Conservation (phyloP, 1,140 invertebrate species). For the Batillaria attramentaria region DNA sequence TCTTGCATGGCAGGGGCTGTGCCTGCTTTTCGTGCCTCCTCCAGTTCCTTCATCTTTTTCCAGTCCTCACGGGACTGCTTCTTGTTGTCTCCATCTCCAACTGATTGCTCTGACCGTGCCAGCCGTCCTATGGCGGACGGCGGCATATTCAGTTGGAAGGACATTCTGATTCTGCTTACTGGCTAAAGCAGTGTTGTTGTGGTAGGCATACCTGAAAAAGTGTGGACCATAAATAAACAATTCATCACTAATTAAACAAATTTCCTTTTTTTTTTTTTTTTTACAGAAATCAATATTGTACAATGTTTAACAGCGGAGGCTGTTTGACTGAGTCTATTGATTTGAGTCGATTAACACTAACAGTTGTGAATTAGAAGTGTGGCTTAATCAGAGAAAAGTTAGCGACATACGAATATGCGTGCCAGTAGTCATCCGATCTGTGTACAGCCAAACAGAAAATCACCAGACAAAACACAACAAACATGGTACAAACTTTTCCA, state of each 20-base stretch:
- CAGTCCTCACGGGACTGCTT: slow-evolving; percentile 71
- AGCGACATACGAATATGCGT: too few relatives aligned
- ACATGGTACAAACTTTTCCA: too few relatives aligned
- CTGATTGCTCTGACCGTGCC: slow-evolving; percentile 54
- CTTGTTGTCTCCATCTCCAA: slow-evolving; percentile 58
- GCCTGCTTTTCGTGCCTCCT: slow-evolving; percentile 98
- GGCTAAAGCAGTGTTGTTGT: slow-evolving; percentile 16
- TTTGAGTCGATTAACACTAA: background rate
- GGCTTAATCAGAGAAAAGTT: too few relatives aligned
- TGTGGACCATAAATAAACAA: background rate
- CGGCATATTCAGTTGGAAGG: slow-evolving; percentile 68
- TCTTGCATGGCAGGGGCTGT: slow-evolving; percentile 98
- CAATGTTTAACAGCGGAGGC: background rate
- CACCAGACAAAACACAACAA: too few relatives aligned
- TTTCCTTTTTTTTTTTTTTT: background rate
- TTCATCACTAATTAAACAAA: slow-evolving; percentile 10
- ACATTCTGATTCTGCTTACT: slow-evolving; percentile 63
- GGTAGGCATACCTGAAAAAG: slow-evolving; percentile 4
- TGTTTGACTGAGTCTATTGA: background rate
- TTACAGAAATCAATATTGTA: background rate
- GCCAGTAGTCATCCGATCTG: too few relatives aligned
- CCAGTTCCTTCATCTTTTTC: slow-evolving; percentile 87
- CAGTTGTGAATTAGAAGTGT: background rate
- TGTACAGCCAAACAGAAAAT: too few relatives aligned
- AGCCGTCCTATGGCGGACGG: slow-evolving; percentile 69